Evolutionary conservation across 2,888 invertebrate genomes (phyloP).

Genomic region (Drosophila cyrtoloma): DNA sequence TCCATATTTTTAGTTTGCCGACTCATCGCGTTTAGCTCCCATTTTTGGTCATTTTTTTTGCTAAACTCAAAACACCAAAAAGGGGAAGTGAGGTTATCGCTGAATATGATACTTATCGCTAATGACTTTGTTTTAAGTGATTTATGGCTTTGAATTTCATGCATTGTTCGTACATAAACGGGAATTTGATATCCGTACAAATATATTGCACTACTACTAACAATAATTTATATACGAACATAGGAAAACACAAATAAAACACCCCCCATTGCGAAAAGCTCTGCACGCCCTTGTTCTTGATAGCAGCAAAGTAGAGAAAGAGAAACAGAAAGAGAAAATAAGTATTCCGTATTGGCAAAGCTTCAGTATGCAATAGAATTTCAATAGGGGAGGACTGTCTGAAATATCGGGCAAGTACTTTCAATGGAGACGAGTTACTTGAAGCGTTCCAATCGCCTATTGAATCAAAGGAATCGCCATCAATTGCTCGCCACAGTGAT

Average conservation of each 20-base stretch:
- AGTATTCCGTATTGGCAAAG: neutral
- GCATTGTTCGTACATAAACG: neutral
- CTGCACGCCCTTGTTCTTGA: neutral
- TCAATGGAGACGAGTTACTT: constrained; percentile 13
- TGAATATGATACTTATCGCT: constrained; percentile 5
- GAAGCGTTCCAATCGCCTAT: constrained; percentile 46
- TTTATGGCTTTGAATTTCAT: constrained; percentile 8
- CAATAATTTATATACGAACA: neutral
- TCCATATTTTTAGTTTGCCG: constrained; percentile 41
- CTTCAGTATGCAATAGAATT: neutral
- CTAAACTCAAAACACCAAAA: constrained; percentile 44
- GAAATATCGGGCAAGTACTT: neutral
- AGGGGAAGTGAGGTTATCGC: constrained; percentile 39
- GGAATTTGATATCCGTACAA: neutral
- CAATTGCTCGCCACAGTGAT: constrained; percentile 71
- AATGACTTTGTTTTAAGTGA: constrained; percentile 13
- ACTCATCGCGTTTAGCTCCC: constrained; percentile 42
- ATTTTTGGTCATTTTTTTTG: constrained; percentile 41
- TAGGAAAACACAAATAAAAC: neutral
- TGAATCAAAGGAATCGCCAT: constrained; percentile 61
- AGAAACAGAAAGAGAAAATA: neutral
- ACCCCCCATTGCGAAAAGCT: neutral
- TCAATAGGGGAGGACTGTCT: neutral
- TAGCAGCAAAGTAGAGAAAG: neutral
- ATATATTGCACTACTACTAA: neutral